Conservation (phyloP, 2,888 invertebrate genomes). For the Amblyteles armatorius region DNA sequence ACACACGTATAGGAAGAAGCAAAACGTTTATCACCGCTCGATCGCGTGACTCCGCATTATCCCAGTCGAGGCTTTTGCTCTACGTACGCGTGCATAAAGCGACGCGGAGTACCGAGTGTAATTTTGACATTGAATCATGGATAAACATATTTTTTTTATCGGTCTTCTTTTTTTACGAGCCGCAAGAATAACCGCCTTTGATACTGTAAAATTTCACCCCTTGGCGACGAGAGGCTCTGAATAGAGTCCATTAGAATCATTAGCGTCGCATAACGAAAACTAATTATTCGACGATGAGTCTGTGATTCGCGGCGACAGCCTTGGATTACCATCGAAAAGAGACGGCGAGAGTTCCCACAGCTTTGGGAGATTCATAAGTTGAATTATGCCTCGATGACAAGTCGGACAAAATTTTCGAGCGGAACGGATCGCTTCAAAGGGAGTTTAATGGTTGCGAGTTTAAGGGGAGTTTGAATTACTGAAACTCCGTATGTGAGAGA, state of each 20-base stretch:
- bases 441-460: conserved; percentile 10
- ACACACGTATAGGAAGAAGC: conserved; percentile 37
- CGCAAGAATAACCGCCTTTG: conserved; percentile 18
- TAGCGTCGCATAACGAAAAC: conserved; percentile 60
- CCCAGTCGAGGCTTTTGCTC: conserved; percentile 57
- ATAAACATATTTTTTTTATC: conserved; percentile 17
- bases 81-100: conserved; percentile 22
- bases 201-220: conserved; percentile 7
- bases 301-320: conserved; percentile 35
- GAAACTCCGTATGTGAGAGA: background rate
- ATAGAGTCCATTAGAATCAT: conserved; percentile 62
- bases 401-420: conserved; percentile 60
- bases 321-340: background rate
- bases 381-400: conserved; percentile 57
- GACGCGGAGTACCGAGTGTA: conserved; percentile 12
- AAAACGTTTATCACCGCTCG: conserved; percentile 69
- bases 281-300: conserved; percentile 69
- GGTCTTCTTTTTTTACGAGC: background rate
- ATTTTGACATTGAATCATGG: conserved; percentile 26
- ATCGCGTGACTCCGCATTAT: conserved; percentile 71
- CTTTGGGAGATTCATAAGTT: conserved; percentile 28
- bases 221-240: conserved; percentile 19
- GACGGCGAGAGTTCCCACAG: conserved; percentile 59
- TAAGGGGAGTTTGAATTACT: background rate
- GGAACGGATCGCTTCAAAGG: conserved; percentile 33